Evolutionary conservation across 1,140 invertebrate species (phyloP), one percentile per base, ranked within the genome.

Genomic region (Tetranychus cinnabarinus): DNA sequence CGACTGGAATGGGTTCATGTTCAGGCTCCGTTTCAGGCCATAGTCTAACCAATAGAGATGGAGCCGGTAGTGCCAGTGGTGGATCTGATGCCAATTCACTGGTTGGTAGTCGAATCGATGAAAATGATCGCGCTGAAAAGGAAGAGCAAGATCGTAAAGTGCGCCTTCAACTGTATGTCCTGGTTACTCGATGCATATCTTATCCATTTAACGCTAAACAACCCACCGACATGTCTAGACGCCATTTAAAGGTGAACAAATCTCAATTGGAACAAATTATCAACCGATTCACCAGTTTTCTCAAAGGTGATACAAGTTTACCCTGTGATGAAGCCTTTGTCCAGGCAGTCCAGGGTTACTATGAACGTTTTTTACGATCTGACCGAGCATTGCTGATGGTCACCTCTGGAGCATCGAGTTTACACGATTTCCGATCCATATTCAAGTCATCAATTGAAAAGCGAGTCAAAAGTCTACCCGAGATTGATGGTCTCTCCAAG

Each of bases 121-220:
- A 62, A n/a, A 58, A 56, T 13, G 67, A 68, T 37, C 61, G 58
- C 15, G 65, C 60, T 13, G 65, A 69, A 62, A 61, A 66, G 34
- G 65, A 67, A 56, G 68, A 69, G 59, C 63, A 92, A 70, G 88
- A 93, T 69, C 79, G 89, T 60, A 93, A 95, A 73, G 79, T 82
- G 55, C 80, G 86, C 58, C 81, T 99, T 50, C 95, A 98, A 72
- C 75, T 98, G 34, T 99, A 99, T 74, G 93, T 99, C 60, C 98
- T 98, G 74, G 88, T 98, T 66, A 91, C 91, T 65, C 79, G 95
- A 72, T 97, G 93, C 75, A 83, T 97, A 69, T 89, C 95, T 3
- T 98, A 98, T 78, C 93, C 93, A 7, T 99, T 99, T 75, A 98
- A 98, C 76, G 90, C 91, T 5, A 98, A 98, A 75, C 93, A 98